Evolutionary conservation across 2,113 vertebrate genomes (phyloP), one percentile per base, ranked within the genome.

Genomic region (Callipepla squamata): DNA sequence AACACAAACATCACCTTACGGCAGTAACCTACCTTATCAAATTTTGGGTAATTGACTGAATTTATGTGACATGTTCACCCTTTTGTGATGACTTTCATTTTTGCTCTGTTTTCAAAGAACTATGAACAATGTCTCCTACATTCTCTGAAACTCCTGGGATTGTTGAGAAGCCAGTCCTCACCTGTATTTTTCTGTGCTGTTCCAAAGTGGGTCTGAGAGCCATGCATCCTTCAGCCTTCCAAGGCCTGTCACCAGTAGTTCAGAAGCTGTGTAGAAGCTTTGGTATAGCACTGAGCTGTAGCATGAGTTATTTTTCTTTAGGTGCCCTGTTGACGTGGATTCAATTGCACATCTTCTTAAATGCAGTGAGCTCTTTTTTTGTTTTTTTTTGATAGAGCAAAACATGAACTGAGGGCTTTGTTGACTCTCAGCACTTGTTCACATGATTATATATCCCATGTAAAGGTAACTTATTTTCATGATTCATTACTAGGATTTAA

Each of bases 121-220:
- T 59, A 7, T 58, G 67, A n/a, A n/a, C n/a, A n/a, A n/a, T n/a
- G 6, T 47, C 72, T 68, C 28, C 83, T 63, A 40, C 4, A 4
- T 38, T 67, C 26, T 47, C 47, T 36, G 20, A 47, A 78, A 7
- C 44, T 80, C 30, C 3, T 0, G 0, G 3, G 12, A 26, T 5
- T 10, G 1, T 75, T 51, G 62, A 72, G 47, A 89, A 13, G 1
- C 51, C n/a, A n/a, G 1, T 65, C 23, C 18, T 70, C 51, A 22
- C 53, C 47, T 51, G 18, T 40, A 40, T 87, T 68, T 28, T 40
- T 73, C 18, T 51, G 30, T 16, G 32, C 14, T 59, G 28, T 51
- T 91, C 74, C 78, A 38, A 61, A 34, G 12, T 4, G 32, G 4
- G 11, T 47, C 47, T 76, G 26, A 36, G 78, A 89, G 77, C 32